Percentiles rank a stretch among this genome's conserved stretches.
Evolutionary conservation across 2,888 invertebrate species (phyloP).

Genomic region (Tinea trinotella): DNA sequence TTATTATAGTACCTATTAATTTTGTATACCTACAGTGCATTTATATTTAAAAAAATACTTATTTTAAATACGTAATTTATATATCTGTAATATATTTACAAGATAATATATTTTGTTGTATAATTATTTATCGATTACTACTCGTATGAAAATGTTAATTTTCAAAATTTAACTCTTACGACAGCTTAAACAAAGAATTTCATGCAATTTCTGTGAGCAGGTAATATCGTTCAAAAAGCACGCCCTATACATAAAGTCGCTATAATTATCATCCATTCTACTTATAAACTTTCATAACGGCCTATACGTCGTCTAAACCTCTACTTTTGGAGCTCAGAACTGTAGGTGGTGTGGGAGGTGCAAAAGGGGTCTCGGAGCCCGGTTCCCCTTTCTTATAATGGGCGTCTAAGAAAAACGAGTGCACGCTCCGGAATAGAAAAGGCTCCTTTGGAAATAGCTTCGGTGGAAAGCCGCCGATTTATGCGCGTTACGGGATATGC

Average conservation of each 20-base stretch:
- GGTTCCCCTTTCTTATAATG: slow-evolving; percentile 57
- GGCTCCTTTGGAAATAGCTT: slow-evolving; percentile 70
- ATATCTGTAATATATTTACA: too few relatives aligned
- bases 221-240: slow-evolving; percentile 61
- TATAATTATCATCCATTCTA: slow-evolving; percentile 72
- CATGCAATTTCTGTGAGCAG: slow-evolving; percentile 27
- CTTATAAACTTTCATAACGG: slow-evolving; percentile 72
- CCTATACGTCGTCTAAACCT: slow-evolving; percentile 71
- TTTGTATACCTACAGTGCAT: too few relatives aligned
- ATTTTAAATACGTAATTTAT: too few relatives aligned
- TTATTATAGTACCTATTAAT: too few relatives aligned
- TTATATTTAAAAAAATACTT: too few relatives aligned
- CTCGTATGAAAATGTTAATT: too few relatives aligned
- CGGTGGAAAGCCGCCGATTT: slow-evolving; percentile 71
- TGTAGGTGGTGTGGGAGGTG: slow-evolving; percentile 25
- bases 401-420: slow-evolving; percentile 71
- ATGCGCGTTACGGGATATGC: slow-evolving; percentile 66
- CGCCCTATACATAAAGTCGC: slow-evolving; percentile 58
- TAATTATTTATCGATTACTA: too few relatives aligned
- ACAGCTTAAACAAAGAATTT: slow-evolving; percentile 3
- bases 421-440: slow-evolving; percentile 70
- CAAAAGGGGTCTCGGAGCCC: slow-evolving; percentile 23
- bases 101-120: too few relatives aligned
- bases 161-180: background rate
- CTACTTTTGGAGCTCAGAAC: slow-evolving; percentile 47